A percentile compares a stretch with the other conserved stretches of the same genome.
Evolutionary conservation across 92 coral and sea anemone species (phyloP).

Genomic region (Zoanthus sociatus): DNA sequence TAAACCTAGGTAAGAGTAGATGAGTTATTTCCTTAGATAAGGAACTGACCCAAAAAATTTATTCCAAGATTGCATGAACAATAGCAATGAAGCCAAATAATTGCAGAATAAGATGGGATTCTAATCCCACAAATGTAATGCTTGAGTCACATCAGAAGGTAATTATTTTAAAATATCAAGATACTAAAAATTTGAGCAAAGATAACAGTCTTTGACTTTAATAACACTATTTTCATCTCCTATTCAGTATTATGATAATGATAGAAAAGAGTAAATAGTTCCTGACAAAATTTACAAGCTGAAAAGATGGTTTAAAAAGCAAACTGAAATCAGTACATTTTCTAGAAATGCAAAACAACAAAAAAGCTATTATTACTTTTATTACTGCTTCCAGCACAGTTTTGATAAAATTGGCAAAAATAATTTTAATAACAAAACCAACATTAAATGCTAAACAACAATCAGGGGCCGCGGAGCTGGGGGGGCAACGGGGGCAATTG

Average conservation of each 20-base stretch:
- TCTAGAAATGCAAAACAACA: neutral
- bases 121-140: neutral
- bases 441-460: neutral
- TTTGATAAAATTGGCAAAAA: slow-evolving; percentile 4
- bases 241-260: neutral
- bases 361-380: neutral
- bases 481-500: too few relatives aligned
- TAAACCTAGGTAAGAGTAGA: too few relatives aligned
- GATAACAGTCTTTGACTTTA: neutral
- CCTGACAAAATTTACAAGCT: neutral
- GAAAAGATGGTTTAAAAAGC: neutral
- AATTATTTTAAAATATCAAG: neutral
- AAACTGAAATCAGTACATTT: neutral
- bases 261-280: neutral
- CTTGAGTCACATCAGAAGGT: neutral
- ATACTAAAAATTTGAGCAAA: neutral
- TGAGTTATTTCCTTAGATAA: too few relatives aligned
- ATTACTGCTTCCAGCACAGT: slow-evolving; percentile 44
- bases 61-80: neutral
- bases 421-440: neutral
- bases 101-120: neutral
- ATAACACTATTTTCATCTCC: neutral
- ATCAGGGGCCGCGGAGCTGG: neutral
- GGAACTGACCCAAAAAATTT: too few relatives aligned
- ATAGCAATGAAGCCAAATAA: neutral